Evolutionary conservation across 2,888 invertebrate genomes (phyloP).

Genomic region (Mythimna albipuncta): DNA sequence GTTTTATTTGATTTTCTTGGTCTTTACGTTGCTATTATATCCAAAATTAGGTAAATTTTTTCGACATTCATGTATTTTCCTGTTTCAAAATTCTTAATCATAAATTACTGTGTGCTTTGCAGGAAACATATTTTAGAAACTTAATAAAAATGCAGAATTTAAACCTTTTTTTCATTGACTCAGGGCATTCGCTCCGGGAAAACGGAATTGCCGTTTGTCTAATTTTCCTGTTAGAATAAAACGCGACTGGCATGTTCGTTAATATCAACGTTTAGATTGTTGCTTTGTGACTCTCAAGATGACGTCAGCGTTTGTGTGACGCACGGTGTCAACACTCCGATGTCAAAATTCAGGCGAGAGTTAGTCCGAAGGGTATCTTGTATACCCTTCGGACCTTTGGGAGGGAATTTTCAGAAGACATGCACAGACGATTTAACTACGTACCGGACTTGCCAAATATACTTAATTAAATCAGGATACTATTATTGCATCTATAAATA

Average conservation of each 20-base stretch:
- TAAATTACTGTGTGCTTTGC: neutral
- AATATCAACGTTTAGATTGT: slow-evolving; percentile 7
- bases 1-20: neutral
- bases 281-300: neutral
- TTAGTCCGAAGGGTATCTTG: no score
- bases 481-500: no score
- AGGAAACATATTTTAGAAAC: slow-evolving; percentile 9
- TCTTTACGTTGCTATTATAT: neutral
- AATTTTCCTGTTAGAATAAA: slow-evolving; percentile 33
- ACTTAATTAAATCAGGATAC: no score
- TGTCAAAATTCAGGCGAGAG: neutral
- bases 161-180: slow-evolving; percentile 28
- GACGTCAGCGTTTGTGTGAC: slow-evolving; percentile 12
- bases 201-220: slow-evolving; percentile 36
- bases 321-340: neutral
- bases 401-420: neutral
- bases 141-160: slow-evolving; percentile 10
- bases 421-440: neutral
- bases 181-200: slow-evolving; percentile 36
- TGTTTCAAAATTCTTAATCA: neutral
- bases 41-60: neutral
- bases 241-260: slow-evolving; percentile 32
- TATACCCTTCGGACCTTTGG: no score
- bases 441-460: no score
- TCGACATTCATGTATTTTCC: neutral